These are phyloP conservation scores for Phyto melanocephala DNA, from an alignment of 2,888 invertebrate species.

Conservation along the genomic window DNA sequence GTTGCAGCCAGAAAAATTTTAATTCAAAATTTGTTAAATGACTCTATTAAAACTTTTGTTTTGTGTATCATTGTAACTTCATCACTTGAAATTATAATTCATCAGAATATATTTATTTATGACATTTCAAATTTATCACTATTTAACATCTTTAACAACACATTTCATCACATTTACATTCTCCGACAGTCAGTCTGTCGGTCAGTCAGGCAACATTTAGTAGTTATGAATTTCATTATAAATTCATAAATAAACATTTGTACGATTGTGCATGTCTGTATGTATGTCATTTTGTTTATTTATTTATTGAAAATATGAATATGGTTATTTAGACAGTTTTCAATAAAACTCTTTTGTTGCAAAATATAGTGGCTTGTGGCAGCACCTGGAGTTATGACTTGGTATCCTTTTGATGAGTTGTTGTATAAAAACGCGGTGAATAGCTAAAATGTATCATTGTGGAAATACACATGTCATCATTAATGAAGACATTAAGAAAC, in stretches of 20 bases:
- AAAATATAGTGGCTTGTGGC: neutral
- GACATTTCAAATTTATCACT: conserved; percentile 54
- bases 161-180: conserved; percentile 36
- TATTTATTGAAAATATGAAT: conserved; percentile 12
- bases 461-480: neutral
- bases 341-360: neutral
- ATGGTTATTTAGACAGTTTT: neutral
- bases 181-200: neutral
- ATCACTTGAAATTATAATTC: neutral
- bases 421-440: neutral
- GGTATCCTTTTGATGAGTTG: neutral
- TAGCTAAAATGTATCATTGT: neutral
- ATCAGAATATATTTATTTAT: conserved; percentile 56
- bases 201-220: neutral
- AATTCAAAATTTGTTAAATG: neutral
- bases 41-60: conserved; percentile 4
- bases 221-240: conserved; percentile 28
- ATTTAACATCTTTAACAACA: conserved; percentile 23
- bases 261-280: neutral
- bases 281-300: neutral
- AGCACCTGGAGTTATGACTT: conserved; percentile 36
- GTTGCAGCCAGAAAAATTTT: too few relatives aligned
- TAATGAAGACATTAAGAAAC: conserved; percentile 37
- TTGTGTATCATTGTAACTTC: neutral
- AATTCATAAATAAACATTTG: conserved; percentile 31